phyloP scores from a whole-genome alignment of 2,888 invertebrate genomes.

The Dasysyrphus albostriatus region DNA sequence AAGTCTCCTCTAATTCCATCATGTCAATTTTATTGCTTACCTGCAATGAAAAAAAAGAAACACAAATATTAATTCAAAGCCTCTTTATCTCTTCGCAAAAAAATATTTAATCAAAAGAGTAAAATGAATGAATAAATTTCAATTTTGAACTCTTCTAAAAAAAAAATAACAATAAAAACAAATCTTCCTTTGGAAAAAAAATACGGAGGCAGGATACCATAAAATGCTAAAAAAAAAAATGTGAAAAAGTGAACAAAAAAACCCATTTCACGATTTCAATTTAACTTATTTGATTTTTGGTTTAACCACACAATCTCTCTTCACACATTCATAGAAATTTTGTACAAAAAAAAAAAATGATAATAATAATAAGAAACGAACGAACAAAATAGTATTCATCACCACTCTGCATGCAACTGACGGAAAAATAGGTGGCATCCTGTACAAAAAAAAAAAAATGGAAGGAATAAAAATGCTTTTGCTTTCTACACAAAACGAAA shows the following conservation, averaged over 20 bases:
- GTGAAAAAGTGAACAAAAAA: slow-evolving; percentile 26
- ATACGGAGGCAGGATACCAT: not conserved
- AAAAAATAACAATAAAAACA: slow-evolving; percentile 7
- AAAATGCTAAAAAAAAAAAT: slow-evolving; percentile 17
- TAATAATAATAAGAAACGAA: not conserved
- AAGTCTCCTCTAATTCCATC: not conserved
- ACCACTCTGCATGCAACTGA: slow-evolving; percentile 72
- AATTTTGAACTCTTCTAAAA: slow-evolving; percentile 5
- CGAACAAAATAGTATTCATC: slow-evolving; percentile 65
- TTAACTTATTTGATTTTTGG: slow-evolving; percentile 75
- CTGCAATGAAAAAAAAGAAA: slow-evolving; percentile 56
- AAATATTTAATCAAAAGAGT: not conserved
- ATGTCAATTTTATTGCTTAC: slow-evolving; percentile 48
- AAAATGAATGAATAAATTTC: slow-evolving; percentile 19
- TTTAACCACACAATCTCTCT: slow-evolving; percentile 62
- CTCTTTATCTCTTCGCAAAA: slow-evolving; percentile 8
- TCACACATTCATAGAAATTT: slow-evolving; percentile 13
- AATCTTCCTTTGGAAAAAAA: not conserved
- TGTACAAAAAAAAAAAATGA: not conserved
- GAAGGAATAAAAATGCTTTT: slow-evolving; percentile 24
- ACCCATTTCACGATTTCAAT: slow-evolving; percentile 73
- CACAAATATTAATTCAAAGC: slow-evolving; percentile 51
- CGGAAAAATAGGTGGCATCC: slow-evolving; percentile 67
- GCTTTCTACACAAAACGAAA: slow-evolving; percentile 20
- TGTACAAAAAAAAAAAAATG: not conserved